Base-by-base conservation (phyloP, 2,888 invertebrate species). In the Andrena fulva region DNA sequence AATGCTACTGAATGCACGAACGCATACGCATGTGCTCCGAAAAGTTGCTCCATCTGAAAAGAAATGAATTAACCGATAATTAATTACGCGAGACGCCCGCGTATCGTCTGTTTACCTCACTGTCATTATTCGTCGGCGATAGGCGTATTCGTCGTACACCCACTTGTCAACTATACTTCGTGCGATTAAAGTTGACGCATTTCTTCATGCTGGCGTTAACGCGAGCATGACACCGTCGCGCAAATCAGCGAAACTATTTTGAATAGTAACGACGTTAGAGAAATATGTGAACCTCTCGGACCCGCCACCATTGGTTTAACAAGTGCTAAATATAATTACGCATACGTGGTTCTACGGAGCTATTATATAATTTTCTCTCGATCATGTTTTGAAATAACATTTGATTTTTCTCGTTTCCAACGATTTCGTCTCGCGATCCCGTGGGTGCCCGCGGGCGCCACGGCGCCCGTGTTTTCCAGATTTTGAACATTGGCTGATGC, bases 91-190 rank as follows among this genome's bases (percentile, higher is more conserved):
- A 60, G 72, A 62, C 35, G 79, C 48, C 66, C 66, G 59, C 60
- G 8, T 83, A 62, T 54, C 35, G 42, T 59, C 48, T n/a, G 31
- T 33, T 75, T 54, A 42, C 48, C 59, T 67, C 63, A 35, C 27
- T 31, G n/a, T 83, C 59, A 75, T 74, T 75, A 54, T 69, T 76
- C 78, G 42, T 48, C 50, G 42, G 60, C 54, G 63, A 79, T 75
- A 84, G 72, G 77, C 84, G 84, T 78, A 83, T 76, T 71, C 75
- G 69, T 27, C 69, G 42, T 50, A 78, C 84, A 84, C 84, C 84
- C 84, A 83, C 84, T 66, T 62, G 33, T 35, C 31, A 54, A 64
- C 77, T 76, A 64, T 81, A 72, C 69, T 81, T 75, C 60, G 59
- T 56, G 48, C 6, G 77, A 85, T 81, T 73, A 81, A 72, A 48